phyloP scores from a whole-genome alignment of 2,113 vertebrate species.

The Abramis brama region DNA sequence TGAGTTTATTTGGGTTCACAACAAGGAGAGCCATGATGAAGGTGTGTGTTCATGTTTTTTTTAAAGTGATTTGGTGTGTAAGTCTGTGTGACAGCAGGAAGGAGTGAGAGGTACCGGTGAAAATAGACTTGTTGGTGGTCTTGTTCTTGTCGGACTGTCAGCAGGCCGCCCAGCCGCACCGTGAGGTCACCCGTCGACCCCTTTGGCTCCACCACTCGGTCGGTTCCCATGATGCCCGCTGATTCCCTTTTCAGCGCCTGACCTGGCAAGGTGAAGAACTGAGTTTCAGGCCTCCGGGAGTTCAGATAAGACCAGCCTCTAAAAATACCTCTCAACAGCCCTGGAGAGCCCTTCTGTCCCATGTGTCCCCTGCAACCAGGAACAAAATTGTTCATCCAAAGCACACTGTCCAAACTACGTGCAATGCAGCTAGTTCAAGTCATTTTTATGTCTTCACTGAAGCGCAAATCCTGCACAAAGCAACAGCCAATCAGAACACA shows the following conservation, averaged over 20 bases:
- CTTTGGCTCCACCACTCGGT: slow-evolving; percentile 28
- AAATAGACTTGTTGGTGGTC: slow-evolving; percentile 49
- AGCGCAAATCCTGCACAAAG: not conserved
- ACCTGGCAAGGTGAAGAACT: slow-evolving; percentile 38
- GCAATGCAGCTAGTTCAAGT: not conserved
- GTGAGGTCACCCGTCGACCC: slow-evolving; percentile 48
- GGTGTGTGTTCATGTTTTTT: not conserved
- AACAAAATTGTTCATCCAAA: slow-evolving; percentile 42
- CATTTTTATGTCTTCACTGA: not conserved
- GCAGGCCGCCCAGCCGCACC: not conserved
- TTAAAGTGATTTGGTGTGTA: not conserved
- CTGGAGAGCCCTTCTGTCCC: slow-evolving; percentile 30
- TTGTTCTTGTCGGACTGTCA: slow-evolving; percentile 57
- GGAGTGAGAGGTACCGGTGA: not conserved
- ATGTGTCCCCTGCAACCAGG: not conserved
- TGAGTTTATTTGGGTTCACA: not conserved
- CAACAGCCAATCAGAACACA: not conserved
- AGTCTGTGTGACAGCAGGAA: not conserved
- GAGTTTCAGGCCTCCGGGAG: slow-evolving; percentile 30
- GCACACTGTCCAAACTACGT: slow-evolving; percentile 13
- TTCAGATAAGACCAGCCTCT: slow-evolving; percentile 55
- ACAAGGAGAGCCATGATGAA: not conserved
- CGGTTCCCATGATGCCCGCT: slow-evolving; percentile 22
- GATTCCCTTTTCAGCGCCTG: slow-evolving; percentile 40
- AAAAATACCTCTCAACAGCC: slow-evolving; percentile 55